Conservation (phyloP, 2,888 invertebrate species). For the Cephus nigrinus region DNA sequence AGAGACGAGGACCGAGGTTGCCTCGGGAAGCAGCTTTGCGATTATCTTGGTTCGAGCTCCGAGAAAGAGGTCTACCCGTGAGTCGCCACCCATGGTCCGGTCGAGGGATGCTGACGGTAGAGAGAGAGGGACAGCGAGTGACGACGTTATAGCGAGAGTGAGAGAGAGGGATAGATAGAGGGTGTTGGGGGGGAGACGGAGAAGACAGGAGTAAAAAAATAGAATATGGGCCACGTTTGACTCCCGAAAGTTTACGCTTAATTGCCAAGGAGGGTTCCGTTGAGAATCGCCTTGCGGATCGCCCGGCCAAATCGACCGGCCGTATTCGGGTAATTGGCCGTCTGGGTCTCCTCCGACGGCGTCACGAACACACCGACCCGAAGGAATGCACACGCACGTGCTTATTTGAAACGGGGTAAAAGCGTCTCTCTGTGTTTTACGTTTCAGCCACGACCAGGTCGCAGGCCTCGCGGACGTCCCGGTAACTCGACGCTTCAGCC, state of each 20-base stretch:
- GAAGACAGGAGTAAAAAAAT: not conserved
- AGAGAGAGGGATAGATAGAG: constrained; percentile 1
- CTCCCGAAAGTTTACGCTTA: not conserved
- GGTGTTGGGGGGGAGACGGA: constrained; percentile 6
- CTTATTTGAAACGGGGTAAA: not conserved
- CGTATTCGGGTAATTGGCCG: not conserved
- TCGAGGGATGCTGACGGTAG: not conserved
- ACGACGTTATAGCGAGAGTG: constrained; percentile 16
- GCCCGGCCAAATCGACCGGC: not conserved
- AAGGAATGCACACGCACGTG: not conserved
- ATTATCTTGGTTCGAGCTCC: constrained; percentile 31
- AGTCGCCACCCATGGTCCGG: not conserved
- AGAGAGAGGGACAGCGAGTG: not conserved
- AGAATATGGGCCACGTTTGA: not conserved
- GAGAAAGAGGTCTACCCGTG: not conserved
- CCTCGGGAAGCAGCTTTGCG: constrained; percentile 29
- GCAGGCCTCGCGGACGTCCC: constrained; percentile 61
- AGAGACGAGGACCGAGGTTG: constrained; percentile 16
- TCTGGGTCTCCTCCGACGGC: not conserved
- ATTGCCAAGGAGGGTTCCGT: not conserved
- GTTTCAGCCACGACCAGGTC: constrained; percentile 59
- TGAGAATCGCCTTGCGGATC: not conserved
- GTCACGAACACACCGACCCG: not conserved
- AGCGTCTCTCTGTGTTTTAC: not conserved
- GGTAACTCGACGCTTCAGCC: constrained; percentile 54